Base-by-base conservation (phyloP, 2,888 invertebrate genomes). In the Agonum fuliginosum region DNA sequence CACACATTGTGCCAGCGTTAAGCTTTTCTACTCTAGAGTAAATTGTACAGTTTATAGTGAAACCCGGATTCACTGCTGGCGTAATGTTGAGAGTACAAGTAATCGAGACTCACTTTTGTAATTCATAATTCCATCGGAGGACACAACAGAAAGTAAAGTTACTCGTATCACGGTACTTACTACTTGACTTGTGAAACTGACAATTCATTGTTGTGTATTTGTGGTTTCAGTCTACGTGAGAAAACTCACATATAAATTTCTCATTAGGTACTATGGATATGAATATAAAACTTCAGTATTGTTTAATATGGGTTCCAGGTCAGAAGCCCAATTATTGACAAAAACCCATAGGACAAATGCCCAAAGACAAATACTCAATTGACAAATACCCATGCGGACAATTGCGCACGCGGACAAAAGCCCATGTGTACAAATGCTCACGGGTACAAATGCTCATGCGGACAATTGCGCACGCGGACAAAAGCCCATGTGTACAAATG, bases 71-170 rank as follows among this genome's bases (percentile, higher is more conserved):
- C 12, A 46, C 14, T 6, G n/a, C 46, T 46, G 46, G 46, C 17
- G 46, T 5, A 46, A 46, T 17, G 46, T 46, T 46, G 12, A 12
- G 10, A 10, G 12, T 43, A 43, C 12, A 14, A 12, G 30, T 62
- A 62, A 34, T 67, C 67, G 6, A 3, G 10, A 1, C 34, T 12
- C 34, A 4, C 43, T 67, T 37, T 67, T 41, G 41, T 67, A 41
- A 67, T 67, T 20, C 67, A 12, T 70, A 27, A 70, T 3, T 41
- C 22, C 20, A 24, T 14, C 22, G 1, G 14, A 70, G 46, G 27
- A 70, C 67, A 41, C n/a, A 70, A 70, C 69, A 22, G 46, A 46
- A 67, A 67, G 67, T 41, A 37, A 27, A 27, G 27, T 27, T 54
- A 54, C 24, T 54, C 12, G n/a, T 30, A 17, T 65, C 65, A 10